A percentile compares a stretch with the other conserved stretches of the same genome.
These are phyloP conservation scores for Hippopotamus amphibius DNA, from an alignment of 2,113 vertebrate genomes.

Conservation along the genomic window DNA sequence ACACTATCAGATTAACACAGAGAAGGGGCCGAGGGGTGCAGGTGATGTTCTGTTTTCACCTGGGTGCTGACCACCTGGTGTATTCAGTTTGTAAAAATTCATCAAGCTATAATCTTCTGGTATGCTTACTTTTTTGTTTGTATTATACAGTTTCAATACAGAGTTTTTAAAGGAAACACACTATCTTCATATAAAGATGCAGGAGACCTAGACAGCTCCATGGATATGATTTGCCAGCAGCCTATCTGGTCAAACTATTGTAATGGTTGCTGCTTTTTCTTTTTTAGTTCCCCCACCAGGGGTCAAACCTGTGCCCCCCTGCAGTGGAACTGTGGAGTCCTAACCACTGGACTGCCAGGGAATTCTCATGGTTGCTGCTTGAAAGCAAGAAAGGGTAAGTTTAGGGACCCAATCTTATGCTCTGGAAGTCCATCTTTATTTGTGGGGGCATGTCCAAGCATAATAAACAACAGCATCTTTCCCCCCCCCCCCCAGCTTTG, in stretches of 20 bases:
- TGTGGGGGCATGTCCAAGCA: background rate
- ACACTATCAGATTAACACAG: background rate
- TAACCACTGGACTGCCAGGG: too few species aligned
- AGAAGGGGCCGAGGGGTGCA: background rate
- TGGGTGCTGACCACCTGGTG: background rate
- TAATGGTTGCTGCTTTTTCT: background rate
- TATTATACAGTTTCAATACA: background rate
- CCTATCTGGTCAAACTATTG: background rate
- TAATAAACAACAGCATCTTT: background rate
- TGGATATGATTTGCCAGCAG: background rate
- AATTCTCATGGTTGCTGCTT: background rate
- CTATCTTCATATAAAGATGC: background rate
- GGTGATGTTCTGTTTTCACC: background rate
- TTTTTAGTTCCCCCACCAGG: too few species aligned
- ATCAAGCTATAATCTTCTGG: background rate
- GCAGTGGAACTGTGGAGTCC: too few species aligned
- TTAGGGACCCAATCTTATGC: background rate
- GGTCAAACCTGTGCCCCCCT: too few species aligned
- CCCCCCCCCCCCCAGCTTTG: background rate
- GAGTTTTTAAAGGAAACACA: background rate
- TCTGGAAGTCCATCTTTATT: slow-evolving; percentile 26
- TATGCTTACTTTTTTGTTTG: background rate
- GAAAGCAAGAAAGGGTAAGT: background rate
- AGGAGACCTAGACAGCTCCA: background rate
- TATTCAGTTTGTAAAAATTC: slow-evolving; percentile 29